Evolutionary conservation across 2,797 vertebrate species (phyloP), one percentile per base, ranked within the genome.

Genomic region (Siniperca undulata): DNA sequence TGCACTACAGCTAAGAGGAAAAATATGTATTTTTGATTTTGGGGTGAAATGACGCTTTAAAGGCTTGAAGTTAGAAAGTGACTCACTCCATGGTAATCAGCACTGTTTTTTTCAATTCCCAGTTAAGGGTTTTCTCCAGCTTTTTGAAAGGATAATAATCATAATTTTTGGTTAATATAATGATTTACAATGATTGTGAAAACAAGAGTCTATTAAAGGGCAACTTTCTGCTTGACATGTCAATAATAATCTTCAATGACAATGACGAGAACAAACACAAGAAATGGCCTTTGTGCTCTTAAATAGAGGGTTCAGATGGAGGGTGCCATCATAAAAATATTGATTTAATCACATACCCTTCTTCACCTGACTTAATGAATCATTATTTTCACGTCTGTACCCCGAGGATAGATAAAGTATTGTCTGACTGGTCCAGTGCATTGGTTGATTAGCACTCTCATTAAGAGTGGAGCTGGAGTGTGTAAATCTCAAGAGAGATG

Each of bases 391-490:
- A 82, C 48, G 53, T 91, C 88, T 85, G 58, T 42, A 82, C 84
- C 87, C 85, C 9, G n/a, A 88, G 90, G 89, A 89, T 74, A 87
- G 85, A 91, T 89, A 87, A 85, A 89, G 89, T 84, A 88, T 89
- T 89, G 86, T 66, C 87, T 91, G 86, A 70, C 88, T 89, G 83
- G 81, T 90, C 81, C 80, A 77, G 73, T 83, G 87, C 86, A 92
- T 85, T 86, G 86, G 87, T 87, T 91, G 89, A 93, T 94, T 90
- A 93, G 81, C 83, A 77, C 78, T 83, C 89, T 93, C 92, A 90
- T 94, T 94, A 92, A 82, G 81, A 90, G 78, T 76, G 86, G 76
- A 90, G 77, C 81, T 77, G 73, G 83, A 90, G 90, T 92, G 77
- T 85, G 73, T 90, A 86, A 92, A 86, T 92, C 90, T 88, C 87